Evolutionary conservation across 2,113 vertebrate genomes (phyloP).

Genomic region (Vanacampus margaritifer): DNA sequence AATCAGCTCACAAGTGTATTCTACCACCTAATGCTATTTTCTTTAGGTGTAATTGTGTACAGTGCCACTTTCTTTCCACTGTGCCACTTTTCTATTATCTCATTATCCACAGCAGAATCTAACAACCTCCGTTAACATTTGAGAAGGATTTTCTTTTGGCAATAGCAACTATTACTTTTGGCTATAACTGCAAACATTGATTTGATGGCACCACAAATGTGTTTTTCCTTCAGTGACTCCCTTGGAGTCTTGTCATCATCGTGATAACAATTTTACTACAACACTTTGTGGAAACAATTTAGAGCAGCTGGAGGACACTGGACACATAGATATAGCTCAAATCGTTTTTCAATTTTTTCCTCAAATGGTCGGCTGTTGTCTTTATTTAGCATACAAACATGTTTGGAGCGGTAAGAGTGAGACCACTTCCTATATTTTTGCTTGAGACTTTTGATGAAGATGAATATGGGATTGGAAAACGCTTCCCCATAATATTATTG

Average conservation of each 20-base stretch:
- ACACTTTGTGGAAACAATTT: background rate
- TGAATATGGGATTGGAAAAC: background rate
- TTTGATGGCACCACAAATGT: conserved; percentile 1
- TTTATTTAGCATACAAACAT: background rate
- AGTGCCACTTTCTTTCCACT: conserved; percentile 2
- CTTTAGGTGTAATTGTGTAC: background rate
- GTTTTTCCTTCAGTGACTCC: background rate
- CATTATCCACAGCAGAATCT: background rate
- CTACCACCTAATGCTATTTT: background rate
- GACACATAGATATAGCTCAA: background rate
- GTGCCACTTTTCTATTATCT: conserved; percentile 1
- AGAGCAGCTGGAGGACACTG: no score
- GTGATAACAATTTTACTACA: conserved; percentile 1
- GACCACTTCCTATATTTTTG: background rate
- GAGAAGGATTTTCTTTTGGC: conserved; percentile 13
- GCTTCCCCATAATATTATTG: no score
- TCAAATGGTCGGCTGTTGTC: background rate
- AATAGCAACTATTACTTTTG: conserved; percentile 11
- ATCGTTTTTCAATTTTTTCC: background rate
- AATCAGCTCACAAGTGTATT: conserved; percentile 8
- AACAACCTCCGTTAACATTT: conserved; percentile 12
- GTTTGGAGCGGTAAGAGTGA: background rate
- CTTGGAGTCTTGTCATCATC: conserved; percentile 8
- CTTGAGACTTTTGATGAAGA: background rate
- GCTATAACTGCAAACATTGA: conserved; percentile 1